Base-by-base conservation (phyloP, 2,113 vertebrate species). In the Nestor notabilis region DNA sequence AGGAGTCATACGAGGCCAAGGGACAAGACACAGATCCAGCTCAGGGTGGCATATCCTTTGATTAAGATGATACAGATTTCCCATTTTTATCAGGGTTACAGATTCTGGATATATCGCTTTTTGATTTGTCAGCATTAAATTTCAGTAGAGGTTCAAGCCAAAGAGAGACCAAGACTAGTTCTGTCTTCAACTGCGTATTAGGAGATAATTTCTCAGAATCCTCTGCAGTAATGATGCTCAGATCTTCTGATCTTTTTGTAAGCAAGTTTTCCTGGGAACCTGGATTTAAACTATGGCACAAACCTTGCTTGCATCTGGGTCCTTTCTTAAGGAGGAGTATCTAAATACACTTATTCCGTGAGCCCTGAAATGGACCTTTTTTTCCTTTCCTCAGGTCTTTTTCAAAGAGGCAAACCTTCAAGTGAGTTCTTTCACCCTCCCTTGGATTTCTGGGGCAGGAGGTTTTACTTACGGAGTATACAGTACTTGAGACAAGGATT, bases 91-190 rank as follows among this genome's bases (percentile, higher is more conserved):
- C 97, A 97, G 97, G 98, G 97, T 97, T 96, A 95, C 96, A 46
- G 94, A 98, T 98, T 98, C 97, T 53, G 72, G 96, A 97, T 97
- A 98, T 96, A 93, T 97, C 93, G 94, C 92, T 97, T 97, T 98
- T 97, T 98, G 97, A 98, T 98, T 97, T 97, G 97, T 98, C 97
- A 98, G 98, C 97, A 98, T 98, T 97, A 98, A 85, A 98, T 98
- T 97, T 98, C 98, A 97, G 97, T 95, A 95, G 98, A 97, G 94
- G 96, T 96, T 97, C 95, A 98, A 98, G 97, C 96, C 95, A 91
- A 95, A 98, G 97, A 92, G 94, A 98, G 93, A 97, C 96, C 87
- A 89, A 61, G 97, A 98, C 96, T 98, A 96, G 91, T 97, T 97
- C 97, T 97, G 84, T 97, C 97, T 97, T 98, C 97, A 94, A 79